Evolutionary conservation across 2,797 vertebrate species (phyloP).

Genomic region (Smutsia temminckii): DNA sequence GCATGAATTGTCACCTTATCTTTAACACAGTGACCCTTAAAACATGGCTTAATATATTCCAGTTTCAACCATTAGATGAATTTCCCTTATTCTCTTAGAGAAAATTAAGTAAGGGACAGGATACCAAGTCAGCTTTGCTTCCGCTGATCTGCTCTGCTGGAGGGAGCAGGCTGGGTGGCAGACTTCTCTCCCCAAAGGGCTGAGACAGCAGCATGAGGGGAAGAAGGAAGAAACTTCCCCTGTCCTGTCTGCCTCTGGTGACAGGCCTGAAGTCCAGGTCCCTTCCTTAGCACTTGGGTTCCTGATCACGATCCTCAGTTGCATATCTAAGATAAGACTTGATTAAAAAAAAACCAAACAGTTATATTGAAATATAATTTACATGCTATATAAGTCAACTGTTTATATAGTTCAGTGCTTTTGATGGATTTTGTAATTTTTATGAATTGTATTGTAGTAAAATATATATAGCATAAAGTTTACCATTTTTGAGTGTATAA

Average conservation of each 20-base stretch:
- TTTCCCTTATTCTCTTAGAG: background rate
- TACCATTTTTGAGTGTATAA: background rate
- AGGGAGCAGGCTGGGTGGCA: background rate
- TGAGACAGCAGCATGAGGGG: background rate
- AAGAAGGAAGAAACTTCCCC: background rate
- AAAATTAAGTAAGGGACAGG: background rate
- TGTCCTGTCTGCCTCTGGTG: background rate
- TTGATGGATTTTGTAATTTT: slow-evolving; percentile 27
- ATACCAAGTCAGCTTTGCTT: background rate
- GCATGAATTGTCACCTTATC: background rate
- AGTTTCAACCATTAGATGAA: background rate
- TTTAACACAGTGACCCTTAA: background rate
- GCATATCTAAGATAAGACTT: background rate
- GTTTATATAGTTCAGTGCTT: slow-evolving; percentile 24
- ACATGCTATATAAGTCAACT: background rate
- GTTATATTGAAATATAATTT: background rate
- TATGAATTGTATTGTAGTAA: background rate
- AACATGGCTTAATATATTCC: background rate
- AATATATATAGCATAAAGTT: background rate
- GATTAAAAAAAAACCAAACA: background rate
- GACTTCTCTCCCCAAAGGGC: accelerated
- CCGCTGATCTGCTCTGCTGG: background rate
- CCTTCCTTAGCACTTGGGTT: background rate
- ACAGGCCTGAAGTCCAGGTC: background rate
- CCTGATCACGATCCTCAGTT: background rate